A percentile compares a stretch with the other conserved stretches of the same genome.
Conservation (phyloP, 2,113 vertebrate species). For the Chrysemys picta region DNA sequence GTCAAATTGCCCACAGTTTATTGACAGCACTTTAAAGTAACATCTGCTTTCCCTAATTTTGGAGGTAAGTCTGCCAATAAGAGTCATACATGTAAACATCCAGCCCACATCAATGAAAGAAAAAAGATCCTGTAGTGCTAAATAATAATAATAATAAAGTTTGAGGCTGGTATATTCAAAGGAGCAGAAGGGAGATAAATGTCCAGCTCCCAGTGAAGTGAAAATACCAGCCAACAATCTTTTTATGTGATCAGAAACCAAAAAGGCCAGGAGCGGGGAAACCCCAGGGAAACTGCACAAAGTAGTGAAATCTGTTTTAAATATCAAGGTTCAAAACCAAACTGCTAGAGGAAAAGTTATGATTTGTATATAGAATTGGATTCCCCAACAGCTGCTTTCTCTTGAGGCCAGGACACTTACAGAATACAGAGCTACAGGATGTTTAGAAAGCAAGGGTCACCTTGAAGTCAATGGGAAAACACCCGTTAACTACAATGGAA, state of each 20-base stretch:
- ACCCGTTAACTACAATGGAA: no score
- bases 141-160: neutral
- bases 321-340: no score
- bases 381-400: no score
- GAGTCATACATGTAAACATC: neutral
- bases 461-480: no score
- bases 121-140: neutral
- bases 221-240: neutral
- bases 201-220: neutral
- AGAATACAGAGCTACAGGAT: no score
- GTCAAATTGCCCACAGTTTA: neutral
- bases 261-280: no score
- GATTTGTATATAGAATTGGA: no score
- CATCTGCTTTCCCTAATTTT: neutral
- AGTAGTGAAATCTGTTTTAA: no score
- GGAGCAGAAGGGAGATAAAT: neutral
- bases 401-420: no score
- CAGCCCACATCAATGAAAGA: neutral
- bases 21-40: neutral
- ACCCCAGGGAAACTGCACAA: no score
- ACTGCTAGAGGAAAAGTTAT: no score
- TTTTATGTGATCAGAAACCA: neutral
- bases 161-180: neutral
- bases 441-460: no score
- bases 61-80: neutral